Evolutionary conservation across 2,888 invertebrate species (phyloP), one percentile per base, ranked within the genome.

Genomic region (Andrena fulva): DNA sequence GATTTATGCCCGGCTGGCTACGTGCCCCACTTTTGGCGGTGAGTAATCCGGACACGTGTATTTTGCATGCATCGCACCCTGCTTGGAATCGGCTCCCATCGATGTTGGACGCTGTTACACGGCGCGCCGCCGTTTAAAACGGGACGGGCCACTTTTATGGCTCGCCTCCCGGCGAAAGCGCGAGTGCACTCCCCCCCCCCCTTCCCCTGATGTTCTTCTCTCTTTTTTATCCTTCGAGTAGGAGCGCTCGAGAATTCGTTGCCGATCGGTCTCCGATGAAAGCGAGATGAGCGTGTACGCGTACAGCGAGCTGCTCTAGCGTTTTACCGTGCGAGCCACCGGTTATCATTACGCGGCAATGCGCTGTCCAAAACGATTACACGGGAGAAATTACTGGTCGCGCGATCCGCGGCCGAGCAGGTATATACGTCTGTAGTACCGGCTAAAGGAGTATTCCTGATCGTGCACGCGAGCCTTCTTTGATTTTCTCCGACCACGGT

Each of bases 11-110:
- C 92, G 10, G 90, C 91, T 24, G 93, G 93, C 75, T 93, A 93
- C 77, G 92, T 93, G 42, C 93, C 93, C 73, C 93, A 93, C 87
- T 93, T 93, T 88, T 93, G 93, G 93, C 88, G 93, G 93, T 93
- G 79, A 93, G 92, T 91, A n/a, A 64, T 73, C 59, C 42, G 33
- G 16, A 56, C 56, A 56, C 56, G 54, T 24, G 68, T 16, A 31
- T 35, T 71, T 72, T 56, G 52, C 64, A 75, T 77, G 48, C 31
- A 27, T 60, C 56, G 56, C 12, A 27, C 31, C 60, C 42, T 42
- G 7, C 42, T 29, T 52, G 6, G 52, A 60, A 7, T 52, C 33
- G 20, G 8, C 42, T 24, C 31, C 29, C 24, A n/a, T 12, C 52
- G 52, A 24, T 60, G 42, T 16, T 16, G 10, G 27, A 50, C 50